Conservation (phyloP, 30 jellyfish, hydroid and myxozoan species). For the Pelagia noctiluca region DNA sequence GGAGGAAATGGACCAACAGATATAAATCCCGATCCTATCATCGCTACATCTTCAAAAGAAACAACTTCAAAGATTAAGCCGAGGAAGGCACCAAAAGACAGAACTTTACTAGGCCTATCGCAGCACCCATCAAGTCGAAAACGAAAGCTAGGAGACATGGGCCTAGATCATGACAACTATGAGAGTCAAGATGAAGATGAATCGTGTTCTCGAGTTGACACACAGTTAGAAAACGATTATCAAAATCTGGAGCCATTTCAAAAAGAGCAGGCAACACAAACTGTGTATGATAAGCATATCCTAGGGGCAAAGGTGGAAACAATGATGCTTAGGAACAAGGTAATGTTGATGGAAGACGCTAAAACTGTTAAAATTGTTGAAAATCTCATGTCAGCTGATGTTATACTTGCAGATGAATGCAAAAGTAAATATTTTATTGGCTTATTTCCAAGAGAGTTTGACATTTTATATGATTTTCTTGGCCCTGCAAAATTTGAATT, state of each 20-base stretch:
- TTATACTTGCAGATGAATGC: slow-evolving; percentile 5
- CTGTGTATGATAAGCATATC: slow-evolving; percentile 32
- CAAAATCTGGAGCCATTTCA: neutral
- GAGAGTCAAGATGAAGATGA: no score
- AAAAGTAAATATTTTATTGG: slow-evolving; percentile 52
- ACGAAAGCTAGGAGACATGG: no score
- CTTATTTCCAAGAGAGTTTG: slow-evolving; percentile 25
- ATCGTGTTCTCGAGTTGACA: neutral
- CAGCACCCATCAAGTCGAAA: no score
- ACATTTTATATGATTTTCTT: neutral
- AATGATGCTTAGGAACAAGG: slow-evolving; percentile 16
- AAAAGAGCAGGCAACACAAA: slow-evolving; percentile 38
- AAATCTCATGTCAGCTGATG: neutral
- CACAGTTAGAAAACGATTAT: neutral
- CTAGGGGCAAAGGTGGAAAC: slow-evolving; percentile 55
- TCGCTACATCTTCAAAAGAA: slow-evolving; percentile 30
- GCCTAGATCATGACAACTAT: no score
- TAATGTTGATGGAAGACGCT: neutral
- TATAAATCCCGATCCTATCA: slow-evolving; percentile 51
- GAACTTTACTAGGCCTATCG: slow-evolving; percentile 12
- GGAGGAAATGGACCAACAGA: slow-evolving; percentile 63
- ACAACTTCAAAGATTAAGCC: neutral
- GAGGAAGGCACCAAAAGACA: slow-evolving; percentile 9
- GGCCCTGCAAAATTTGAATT: no score
- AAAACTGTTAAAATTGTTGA: neutral